Base-by-base conservation (phyloP, 2,113 vertebrate species). In the Sapayoa aenigma region DNA sequence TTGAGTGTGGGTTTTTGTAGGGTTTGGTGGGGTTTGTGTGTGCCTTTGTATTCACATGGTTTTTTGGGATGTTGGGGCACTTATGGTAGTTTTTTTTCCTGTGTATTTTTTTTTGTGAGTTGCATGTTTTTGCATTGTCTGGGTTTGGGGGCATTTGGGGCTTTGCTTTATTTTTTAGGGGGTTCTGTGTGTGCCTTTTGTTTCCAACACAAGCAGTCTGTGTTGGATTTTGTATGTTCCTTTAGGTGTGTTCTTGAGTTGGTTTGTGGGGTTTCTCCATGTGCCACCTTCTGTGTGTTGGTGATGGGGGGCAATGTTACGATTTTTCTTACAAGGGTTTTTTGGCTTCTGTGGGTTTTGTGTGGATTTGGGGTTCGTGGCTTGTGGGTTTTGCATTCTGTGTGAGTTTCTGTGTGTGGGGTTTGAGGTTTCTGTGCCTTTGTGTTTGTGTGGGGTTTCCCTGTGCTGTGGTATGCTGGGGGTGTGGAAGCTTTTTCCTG, bases 41-140 rank as follows among this genome's bases (percentile, higher is more conserved):
- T 62, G 5, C 30, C n/a, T n/a, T n/a, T n/a, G n/a, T n/a, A n/a
- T n/a, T n/a, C n/a, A n/a, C n/a, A n/a, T n/a, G n/a, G n/a, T n/a
- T n/a, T n/a, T n/a, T n/a, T n/a, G n/a, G n/a, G n/a, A n/a, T n/a
- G n/a, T n/a, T 60, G 30, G 9, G 35, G 35, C 14, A 41, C 42
- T 68, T 46, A 14, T 25, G 20, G 3, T 53, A 7, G 1, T 25
- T 18, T 31, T 63, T 47, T 73, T 59, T 23, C 14, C 22, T 37
- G 25, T 14, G 3, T 33, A 0, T 31, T 37, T 50, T 37, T 50
- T 60, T 53, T 30, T 4, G 13, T 18, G n/a, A 19, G 14, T 35
- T 35, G 7, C 1, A 0, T 35, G 1, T 41, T 47, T 76, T 27
- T 10, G 6, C 11, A 1, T 6, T 23, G 14, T 44, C 14, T 30